Conservation (phyloP, 2,888 invertebrate genomes). For the Cephalotes varians region DNA sequence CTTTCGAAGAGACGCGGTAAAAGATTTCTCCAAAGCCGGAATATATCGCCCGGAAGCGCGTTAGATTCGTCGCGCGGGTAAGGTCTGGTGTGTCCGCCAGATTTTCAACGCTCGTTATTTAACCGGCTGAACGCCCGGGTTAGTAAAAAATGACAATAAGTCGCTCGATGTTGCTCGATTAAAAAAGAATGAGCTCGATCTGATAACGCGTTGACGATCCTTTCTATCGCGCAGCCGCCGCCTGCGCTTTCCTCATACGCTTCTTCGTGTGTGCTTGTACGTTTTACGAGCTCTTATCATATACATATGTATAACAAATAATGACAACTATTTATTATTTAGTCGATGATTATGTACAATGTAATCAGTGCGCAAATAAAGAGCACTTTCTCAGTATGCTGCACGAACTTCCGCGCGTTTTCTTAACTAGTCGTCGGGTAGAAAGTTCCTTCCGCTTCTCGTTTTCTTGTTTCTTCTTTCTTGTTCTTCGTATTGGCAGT, state of each 20-base stretch:
- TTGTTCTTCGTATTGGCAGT: constrained; percentile 63
- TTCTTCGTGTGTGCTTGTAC: constrained; percentile 12
- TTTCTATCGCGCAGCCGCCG: background rate
- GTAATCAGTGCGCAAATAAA: constrained; percentile 53
- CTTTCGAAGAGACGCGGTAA: constrained; percentile 37
- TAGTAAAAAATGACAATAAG: constrained; percentile 30
- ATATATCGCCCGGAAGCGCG: constrained; percentile 15
- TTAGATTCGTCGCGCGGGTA: background rate
- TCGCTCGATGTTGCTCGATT: constrained; percentile 2
- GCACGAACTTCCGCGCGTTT: background rate
- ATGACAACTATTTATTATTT: constrained; percentile 60
- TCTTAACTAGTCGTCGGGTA: constrained; percentile 9
- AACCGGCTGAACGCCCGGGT: background rate
- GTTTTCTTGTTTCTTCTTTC: constrained; percentile 47
- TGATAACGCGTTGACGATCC: background rate
- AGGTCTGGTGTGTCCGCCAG: background rate
- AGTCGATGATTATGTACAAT: constrained; percentile 69
- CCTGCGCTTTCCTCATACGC: background rate
- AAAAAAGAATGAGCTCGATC: background rate
- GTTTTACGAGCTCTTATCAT: constrained; percentile 46
- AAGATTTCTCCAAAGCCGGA: constrained; percentile 27
- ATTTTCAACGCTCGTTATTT: background rate
- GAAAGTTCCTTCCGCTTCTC: constrained; percentile 30
- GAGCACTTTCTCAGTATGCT: constrained; percentile 28
- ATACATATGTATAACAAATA: constrained; percentile 15